Base-by-base conservation (phyloP, 2,888 invertebrate genomes). In the Dryococelus australis region DNA sequence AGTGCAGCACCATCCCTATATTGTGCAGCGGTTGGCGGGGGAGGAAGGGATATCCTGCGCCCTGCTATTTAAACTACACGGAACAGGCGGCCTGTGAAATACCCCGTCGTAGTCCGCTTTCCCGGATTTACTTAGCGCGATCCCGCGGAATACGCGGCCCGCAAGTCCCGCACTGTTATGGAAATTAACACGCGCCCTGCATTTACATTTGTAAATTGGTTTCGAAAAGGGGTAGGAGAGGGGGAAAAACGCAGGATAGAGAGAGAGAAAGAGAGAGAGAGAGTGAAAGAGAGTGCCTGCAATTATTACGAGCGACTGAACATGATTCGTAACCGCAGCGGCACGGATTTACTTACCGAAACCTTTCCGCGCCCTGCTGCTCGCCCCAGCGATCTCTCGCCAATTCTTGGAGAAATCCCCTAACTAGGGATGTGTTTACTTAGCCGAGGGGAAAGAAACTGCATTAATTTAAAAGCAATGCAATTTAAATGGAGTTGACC, bases 171-270 rank as follows among this genome's bases (percentile, higher is more conserved):
- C n/a, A 24, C 6, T 65, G 65, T n/a, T n/a, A n/a, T 20, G 65
- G 20, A 65, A 65, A 65, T 65, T 65, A 65, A 65, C 65, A n/a
- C 65, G n/a, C 24, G 65, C 65, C 65, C 65, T 2, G n/a, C 20
- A 65, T 65, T 65, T 65, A 65, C 65, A 65, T 65, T n/a, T 65
- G 65, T 65, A 65, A 65, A 65, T 65, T 65, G 65, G 65, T 65
- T 65, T 24, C 65, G 65, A 10, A 24, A 24, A 20, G 16, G 65
- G n/a, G 20, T 65, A 3, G 65, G 65, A 65, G n/a, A 20, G 65
- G 8, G 24, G 8, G 24, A n/a, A 65, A 35, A 35, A 1, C 35
- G 35, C 35, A 35, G 35, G 35, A 16, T 47, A 12, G 65, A 24
- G 65, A 13, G 65, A 65, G 65, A 24, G 65, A 65, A 65, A 65